phyloP scores from a whole-genome alignment of 2,113 vertebrate genomes.

The Oncorhynchus tshawytscha region DNA sequence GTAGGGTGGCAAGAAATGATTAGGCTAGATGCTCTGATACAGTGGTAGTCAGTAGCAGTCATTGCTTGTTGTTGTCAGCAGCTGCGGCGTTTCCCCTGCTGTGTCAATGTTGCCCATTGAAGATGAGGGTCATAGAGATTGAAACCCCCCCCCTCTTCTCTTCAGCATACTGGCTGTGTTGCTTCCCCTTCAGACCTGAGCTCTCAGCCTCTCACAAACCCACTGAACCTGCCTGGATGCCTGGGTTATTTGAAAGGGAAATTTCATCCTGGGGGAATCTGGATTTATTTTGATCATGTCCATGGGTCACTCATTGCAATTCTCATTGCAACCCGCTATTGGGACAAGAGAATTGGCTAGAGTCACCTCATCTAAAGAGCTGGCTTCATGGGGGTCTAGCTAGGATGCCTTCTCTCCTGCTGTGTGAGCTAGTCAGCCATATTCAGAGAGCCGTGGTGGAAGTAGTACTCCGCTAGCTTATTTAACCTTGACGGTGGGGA shows the following conservation, averaged over 20 bases:
- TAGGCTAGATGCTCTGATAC: neutral
- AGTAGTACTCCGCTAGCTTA: neutral
- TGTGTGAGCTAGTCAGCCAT: neutral
- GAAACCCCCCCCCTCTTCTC: no score
- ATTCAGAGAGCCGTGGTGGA: neutral
- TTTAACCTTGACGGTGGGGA: constrained; percentile 3
- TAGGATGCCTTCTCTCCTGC: neutral
- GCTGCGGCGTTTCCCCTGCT: neutral
- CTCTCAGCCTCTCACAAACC: neutral
- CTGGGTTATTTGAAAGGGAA: no score
- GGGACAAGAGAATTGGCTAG: no score
- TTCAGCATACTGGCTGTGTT: neutral
- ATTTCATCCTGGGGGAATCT: no score
- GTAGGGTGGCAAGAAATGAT: no score
- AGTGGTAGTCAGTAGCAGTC: neutral
- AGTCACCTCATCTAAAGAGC: neutral
- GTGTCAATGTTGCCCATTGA: neutral
- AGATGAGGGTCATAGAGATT: neutral
- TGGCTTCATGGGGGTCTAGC: neutral
- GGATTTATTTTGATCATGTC: no score
- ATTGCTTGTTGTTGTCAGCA: neutral
- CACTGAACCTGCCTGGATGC: no score
- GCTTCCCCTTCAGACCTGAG: neutral
- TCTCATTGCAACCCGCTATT: no score
- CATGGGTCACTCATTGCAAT: no score